A percentile compares a stretch with the other conserved stretches of the same genome.
phyloP scores from a whole-genome alignment of 2,113 vertebrate genomes.

The Lota lota region DNA sequence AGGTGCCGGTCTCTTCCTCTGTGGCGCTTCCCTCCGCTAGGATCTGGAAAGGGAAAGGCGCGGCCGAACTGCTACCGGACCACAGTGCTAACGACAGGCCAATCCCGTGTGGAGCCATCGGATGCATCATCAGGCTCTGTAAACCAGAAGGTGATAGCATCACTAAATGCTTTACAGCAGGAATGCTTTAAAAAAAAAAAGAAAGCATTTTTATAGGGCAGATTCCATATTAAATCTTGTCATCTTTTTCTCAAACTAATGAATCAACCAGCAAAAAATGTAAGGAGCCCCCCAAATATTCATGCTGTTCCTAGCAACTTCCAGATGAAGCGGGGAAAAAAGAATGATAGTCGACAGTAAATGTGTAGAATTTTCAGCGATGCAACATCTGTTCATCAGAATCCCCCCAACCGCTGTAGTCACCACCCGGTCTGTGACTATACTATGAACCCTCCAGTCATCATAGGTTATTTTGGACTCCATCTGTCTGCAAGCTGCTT shows the following conservation, averaged over 20 bases:
- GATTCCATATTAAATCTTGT: no score
- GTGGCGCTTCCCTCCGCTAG: slow-evolving; percentile 66
- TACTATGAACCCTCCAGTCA: background rate
- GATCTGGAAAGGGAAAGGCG: slow-evolving; percentile 36
- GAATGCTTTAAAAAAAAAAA: background rate
- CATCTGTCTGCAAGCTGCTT: slow-evolving; percentile 61
- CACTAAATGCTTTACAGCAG: background rate
- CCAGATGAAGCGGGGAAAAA: background rate
- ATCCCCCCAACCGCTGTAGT: background rate
- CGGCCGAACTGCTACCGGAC: slow-evolving; percentile 22
- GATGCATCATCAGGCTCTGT: slow-evolving; percentile 53
- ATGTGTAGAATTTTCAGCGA: background rate
- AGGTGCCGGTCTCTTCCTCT: slow-evolving; percentile 48
- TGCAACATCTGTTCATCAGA: background rate
- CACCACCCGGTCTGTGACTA: background rate
- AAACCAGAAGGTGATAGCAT: slow-evolving; percentile 17
- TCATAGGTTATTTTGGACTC: slow-evolving; percentile 4
- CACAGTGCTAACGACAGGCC: slow-evolving; percentile 38
- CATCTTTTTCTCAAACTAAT: no score
- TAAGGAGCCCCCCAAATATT: background rate
- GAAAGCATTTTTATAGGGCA: no score
- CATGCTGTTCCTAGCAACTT: background rate
- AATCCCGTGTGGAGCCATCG: slow-evolving; percentile 32
- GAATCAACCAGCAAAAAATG: no score
- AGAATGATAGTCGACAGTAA: background rate